Evolutionary conservation across 2,113 vertebrate species (phyloP).

Genomic region (Coptodon bakossiorum): DNA sequence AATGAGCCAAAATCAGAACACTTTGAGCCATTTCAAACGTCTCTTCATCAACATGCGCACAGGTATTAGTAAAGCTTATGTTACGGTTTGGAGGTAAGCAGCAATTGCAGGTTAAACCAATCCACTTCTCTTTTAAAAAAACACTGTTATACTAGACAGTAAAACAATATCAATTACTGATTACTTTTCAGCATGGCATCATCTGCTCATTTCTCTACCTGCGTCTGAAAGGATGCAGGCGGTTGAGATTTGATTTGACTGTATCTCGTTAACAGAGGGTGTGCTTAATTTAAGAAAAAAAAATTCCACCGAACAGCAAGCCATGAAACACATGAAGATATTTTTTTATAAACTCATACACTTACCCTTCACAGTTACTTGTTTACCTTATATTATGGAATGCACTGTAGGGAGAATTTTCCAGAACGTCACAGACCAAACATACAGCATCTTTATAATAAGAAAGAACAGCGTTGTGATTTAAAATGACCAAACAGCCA

Average conservation of each 20-base stretch:
- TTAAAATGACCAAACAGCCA: slow-evolving; percentile 11
- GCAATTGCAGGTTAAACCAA: slow-evolving; percentile 24
- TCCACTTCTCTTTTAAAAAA: slow-evolving; percentile 19
- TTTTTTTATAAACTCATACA: slow-evolving; percentile 76
- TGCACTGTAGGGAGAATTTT: slow-evolving; percentile 24
- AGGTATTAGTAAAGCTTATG: slow-evolving; percentile 4
- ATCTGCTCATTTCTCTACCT: slow-evolving; percentile 13
- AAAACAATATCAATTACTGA: slow-evolving; percentile 55
- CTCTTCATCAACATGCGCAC: slow-evolving; percentile 29
- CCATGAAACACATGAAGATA: slow-evolving; percentile 74
- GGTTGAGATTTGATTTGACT: slow-evolving; percentile 80
- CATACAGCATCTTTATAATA: background rate
- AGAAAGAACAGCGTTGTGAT: slow-evolving; percentile 10
- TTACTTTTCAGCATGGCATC: slow-evolving; percentile 55
- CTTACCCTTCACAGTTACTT: slow-evolving; percentile 80
- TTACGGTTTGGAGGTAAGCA: slow-evolving; percentile 24
- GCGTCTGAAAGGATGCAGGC: slow-evolving; percentile 9
- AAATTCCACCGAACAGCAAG: slow-evolving; percentile 72
- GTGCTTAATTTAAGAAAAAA: slow-evolving; percentile 45
- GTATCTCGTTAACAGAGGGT: slow-evolving; percentile 68
- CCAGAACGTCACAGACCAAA: background rate
- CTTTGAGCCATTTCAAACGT: background rate
- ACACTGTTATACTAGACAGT: slow-evolving; percentile 37
- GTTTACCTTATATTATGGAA: slow-evolving; percentile 27
- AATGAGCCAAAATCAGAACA: background rate